Percentiles rank a stretch among this genome's conserved stretches.
Conservation (phyloP, 1,140 invertebrate species). For the Brachionus asplanchnoidis region DNA sequence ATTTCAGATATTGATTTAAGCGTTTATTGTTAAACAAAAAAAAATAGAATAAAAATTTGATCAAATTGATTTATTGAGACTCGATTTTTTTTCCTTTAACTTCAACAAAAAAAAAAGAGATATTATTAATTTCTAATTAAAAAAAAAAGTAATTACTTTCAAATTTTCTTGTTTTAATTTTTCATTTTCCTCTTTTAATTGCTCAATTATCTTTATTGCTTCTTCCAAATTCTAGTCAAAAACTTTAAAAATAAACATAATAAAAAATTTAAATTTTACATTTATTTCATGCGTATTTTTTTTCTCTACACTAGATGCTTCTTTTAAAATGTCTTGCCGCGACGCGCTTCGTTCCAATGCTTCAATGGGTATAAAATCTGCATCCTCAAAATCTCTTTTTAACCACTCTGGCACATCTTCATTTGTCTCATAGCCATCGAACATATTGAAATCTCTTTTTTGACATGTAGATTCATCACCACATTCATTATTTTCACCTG, state of each 20-base stretch:
- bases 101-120: not conserved
- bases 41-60: not conserved
- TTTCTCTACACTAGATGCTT: not conserved
- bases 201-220: not conserved
- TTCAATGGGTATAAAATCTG: constrained; percentile 20
- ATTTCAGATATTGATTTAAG: not conserved
- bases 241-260: not conserved
- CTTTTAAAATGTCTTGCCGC: not conserved
- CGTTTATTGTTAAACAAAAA: not conserved
- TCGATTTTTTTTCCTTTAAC: not conserved
- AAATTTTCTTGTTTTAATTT: not conserved
- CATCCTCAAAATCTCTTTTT: constrained; percentile 38
- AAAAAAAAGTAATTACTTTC: not conserved
- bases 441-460: constrained; percentile 24
- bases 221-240: not conserved
- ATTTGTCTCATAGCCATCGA: not conserved
- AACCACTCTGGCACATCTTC: constrained; percentile 19
- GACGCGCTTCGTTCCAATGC: not conserved
- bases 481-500: not conserved
- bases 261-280: not conserved
- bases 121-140: not conserved
- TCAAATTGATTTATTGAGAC: not conserved
- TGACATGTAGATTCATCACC: not conserved
- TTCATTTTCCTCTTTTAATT: constrained; percentile 23
- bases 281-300: not conserved